Conservation (phyloP, 2,888 invertebrate species). For the Patella caerulea region DNA sequence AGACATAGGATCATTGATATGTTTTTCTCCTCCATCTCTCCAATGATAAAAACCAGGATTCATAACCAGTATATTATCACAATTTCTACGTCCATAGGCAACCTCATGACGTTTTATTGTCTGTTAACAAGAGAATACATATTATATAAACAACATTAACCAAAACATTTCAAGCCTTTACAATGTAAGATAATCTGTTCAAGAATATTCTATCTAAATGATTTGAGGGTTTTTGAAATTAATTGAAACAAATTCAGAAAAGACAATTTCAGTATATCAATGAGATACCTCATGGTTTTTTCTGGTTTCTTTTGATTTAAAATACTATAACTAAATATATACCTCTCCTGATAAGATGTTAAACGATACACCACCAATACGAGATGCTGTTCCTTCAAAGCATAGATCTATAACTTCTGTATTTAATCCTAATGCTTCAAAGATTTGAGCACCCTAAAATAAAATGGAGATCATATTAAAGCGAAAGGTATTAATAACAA, state of each 20-base stretch:
- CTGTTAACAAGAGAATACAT: constrained; percentile 30
- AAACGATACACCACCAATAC: constrained; percentile 91
- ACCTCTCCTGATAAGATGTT: constrained; percentile 87
- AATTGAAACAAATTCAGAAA: background rate
- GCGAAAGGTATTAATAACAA: background rate
- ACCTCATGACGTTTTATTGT: constrained; percentile 70
- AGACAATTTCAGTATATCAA: background rate
- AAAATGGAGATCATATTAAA: background rate
- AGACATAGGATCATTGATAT: constrained; percentile 94
- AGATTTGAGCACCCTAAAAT: constrained; percentile 91
- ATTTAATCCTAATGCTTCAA: constrained; percentile 96
- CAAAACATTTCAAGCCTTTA: background rate
- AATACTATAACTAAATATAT: constrained; percentile 7
- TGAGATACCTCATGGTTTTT: background rate
- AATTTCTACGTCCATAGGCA: constrained; percentile 79
- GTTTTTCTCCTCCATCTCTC: constrained; percentile 95
- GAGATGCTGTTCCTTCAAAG: constrained; percentile 83
- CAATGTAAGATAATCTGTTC: background rate
- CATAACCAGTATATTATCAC: constrained; percentile 83
- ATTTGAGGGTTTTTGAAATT: background rate
- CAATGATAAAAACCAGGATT: constrained; percentile 97
- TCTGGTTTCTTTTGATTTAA: background rate
- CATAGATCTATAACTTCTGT: constrained; percentile 94
- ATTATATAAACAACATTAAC: background rate
- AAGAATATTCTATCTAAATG: background rate